Percentiles rank a stretch among this genome's conserved stretches.
These are phyloP conservation scores for Leptinotarsa texana DNA, from an alignment of 1,140 invertebrate genomes.

Conservation along the genomic window DNA sequence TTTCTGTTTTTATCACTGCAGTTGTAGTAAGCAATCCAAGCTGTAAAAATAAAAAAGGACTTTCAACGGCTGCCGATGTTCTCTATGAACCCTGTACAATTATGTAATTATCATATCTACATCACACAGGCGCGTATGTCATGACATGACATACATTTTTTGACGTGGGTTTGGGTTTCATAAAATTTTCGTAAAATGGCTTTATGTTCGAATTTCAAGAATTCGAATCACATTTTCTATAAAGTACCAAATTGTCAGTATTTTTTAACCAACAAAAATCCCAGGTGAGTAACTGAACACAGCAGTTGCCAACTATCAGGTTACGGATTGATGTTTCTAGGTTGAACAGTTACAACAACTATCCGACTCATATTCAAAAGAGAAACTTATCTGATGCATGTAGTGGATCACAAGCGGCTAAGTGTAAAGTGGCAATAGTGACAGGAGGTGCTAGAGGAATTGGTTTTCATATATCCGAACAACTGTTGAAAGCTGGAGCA, in stretches of 20 bases:
- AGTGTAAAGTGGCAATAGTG: conserved; percentile 68
- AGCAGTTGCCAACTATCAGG: not conserved
- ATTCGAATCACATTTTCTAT: not conserved
- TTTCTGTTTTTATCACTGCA: too few species aligned
- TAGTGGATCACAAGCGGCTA: not conserved
- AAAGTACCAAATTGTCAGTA: conserved; percentile 3
- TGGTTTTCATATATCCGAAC: conserved; percentile 67
- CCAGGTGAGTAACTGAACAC: not conserved
- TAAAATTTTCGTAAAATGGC: conserved; percentile 23
- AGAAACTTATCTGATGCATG: not conserved
- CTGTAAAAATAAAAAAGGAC: too few species aligned
- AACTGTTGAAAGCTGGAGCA: conserved; percentile 69
- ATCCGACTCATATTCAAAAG: not conserved
- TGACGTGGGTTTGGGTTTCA: conserved; percentile 3
- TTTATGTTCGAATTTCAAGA: conserved; percentile 9
- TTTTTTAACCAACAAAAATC: not conserved
- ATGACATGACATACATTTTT: conserved; percentile 16
- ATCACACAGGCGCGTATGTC: not conserved
- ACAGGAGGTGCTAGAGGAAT: conserved; percentile 75
- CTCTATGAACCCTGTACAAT: too few species aligned
- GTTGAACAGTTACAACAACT: conserved; percentile 3
- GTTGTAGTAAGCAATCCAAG: too few species aligned
- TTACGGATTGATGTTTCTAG: not conserved
- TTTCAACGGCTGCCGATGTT: too few species aligned
- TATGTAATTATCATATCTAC: too few species aligned